phyloP scores from a whole-genome alignment of 2,797 vertebrate species.

The Pristis pectinata region DNA sequence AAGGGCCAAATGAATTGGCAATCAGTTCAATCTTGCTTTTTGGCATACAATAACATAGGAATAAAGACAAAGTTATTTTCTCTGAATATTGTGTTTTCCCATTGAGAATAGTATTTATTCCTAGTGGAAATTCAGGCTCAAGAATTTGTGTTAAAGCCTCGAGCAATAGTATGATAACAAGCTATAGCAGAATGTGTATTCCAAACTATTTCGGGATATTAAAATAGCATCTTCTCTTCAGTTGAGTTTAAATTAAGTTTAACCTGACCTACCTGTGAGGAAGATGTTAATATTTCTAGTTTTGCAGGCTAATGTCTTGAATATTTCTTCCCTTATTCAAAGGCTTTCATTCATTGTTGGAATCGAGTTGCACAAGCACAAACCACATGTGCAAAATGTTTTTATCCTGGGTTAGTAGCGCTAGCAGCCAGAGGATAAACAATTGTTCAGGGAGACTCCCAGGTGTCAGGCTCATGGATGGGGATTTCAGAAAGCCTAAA shows the following conservation, averaged over 20 bases:
- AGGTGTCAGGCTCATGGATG: not conserved
- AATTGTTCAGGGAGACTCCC: not conserved
- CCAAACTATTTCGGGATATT: not conserved
- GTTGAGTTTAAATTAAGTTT: not conserved
- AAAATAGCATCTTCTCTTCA: not conserved
- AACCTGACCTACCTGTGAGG: not conserved
- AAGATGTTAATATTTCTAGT: not conserved
- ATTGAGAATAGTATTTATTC: not conserved
- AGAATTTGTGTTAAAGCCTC: not conserved
- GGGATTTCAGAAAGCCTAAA: not conserved
- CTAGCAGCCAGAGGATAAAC: not conserved
- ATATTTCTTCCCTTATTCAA: not conserved
- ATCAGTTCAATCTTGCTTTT: not conserved
- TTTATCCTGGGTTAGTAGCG: not conserved
- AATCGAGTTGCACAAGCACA: not conserved
- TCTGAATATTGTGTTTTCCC: not conserved
- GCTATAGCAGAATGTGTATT: not conserved
- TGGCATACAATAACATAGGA: not conserved
- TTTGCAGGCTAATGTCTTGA: not conserved
- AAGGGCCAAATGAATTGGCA: not conserved
- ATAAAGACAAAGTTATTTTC: not conserved
- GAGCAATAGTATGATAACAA: not conserved
- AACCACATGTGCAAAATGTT: not conserved
- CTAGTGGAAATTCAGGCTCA: not conserved
- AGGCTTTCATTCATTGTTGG: not conserved